A percentile compares a stretch with the other conserved stretches of the same genome.
Conservation (phyloP, 1,140 invertebrate genomes). For the Saxidomus purpurata region DNA sequence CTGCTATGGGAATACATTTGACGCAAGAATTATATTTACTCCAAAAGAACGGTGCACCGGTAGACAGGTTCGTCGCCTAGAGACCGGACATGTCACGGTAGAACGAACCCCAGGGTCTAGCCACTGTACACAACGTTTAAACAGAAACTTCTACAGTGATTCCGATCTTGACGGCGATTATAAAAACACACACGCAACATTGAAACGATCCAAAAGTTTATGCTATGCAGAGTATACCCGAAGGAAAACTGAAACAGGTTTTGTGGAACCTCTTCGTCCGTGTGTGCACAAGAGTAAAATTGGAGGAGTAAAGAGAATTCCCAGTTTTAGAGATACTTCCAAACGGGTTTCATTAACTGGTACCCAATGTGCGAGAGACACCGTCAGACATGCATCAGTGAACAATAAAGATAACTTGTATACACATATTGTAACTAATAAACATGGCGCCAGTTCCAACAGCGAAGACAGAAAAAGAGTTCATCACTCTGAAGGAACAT, state of each 20-base stretch:
- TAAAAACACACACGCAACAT: background rate
- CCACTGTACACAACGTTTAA: background rate
- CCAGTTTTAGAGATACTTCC: slow-evolving; percentile 7
- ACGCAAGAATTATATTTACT: slow-evolving; percentile 15
- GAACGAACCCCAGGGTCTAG: too few species aligned
- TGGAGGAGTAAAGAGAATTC: slow-evolving; percentile 28
- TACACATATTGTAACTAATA: too few species aligned
- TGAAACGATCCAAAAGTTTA: slow-evolving; percentile 31
- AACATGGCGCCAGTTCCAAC: too few species aligned
- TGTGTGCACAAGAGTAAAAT: slow-evolving; percentile 28
- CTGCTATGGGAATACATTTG: background rate
- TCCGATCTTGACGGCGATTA: background rate
- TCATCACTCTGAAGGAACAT: background rate
- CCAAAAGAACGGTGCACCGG: background rate
- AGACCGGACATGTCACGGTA: background rate
- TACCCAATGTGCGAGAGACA: too few species aligned
- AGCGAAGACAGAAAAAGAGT: too few species aligned
- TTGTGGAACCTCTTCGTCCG: slow-evolving; percentile 23
- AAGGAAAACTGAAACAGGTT: background rate
- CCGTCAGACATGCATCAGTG: too few species aligned
- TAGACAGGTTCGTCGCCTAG: background rate
- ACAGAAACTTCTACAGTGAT: slow-evolving; percentile 45
- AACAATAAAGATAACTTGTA: too few species aligned
- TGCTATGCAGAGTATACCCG: background rate
- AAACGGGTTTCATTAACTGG: too few species aligned